Conservation (phyloP, 2,888 invertebrate species). For the Chymomyza fuscimana region DNA sequence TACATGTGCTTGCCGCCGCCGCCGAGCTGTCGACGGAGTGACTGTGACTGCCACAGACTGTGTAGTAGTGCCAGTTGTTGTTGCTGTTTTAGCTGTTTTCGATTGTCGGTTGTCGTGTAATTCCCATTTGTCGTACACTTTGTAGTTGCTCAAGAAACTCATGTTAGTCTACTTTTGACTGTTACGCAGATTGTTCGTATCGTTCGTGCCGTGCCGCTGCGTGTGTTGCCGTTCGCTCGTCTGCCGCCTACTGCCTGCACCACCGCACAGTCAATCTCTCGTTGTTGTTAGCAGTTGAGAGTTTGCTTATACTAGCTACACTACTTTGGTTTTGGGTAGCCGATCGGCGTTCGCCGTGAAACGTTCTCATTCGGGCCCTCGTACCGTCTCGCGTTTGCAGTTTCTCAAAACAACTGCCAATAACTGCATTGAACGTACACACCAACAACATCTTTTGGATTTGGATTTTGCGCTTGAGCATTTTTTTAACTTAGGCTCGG, state of each 20-base stretch:
- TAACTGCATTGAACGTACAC: background rate
- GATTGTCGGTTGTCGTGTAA: conserved; percentile 79
- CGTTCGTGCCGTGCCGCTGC: conserved; percentile 44
- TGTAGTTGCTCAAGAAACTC: conserved; percentile 79
- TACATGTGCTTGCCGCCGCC: conserved; percentile 28
- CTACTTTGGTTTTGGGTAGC: background rate
- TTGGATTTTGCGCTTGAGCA: conserved; percentile 1
- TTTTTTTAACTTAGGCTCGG: background rate
- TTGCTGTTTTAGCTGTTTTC: conserved; percentile 71
- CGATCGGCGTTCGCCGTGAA: background rate
- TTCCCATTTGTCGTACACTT: conserved; percentile 79
- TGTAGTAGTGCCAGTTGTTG: conserved; percentile 43
- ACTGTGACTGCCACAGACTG: conserved; percentile 30
- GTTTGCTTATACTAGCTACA: conserved; percentile 10
- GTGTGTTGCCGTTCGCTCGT: conserved; percentile 25
- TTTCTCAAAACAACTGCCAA: conserved; percentile 20
- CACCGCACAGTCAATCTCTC: conserved; percentile 13
- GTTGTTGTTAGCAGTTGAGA: conserved; percentile 17
- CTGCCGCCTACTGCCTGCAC: conserved; percentile 9
- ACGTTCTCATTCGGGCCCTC: background rate
- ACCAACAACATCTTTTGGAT: background rate
- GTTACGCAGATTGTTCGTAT: conserved; percentile 79
- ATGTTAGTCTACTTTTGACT: conserved; percentile 80
- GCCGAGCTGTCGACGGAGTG: conserved; percentile 34
- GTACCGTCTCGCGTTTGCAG: conserved; percentile 54